Conservation (phyloP, 2,113 vertebrate genomes). For the Polypterus senegalus region DNA sequence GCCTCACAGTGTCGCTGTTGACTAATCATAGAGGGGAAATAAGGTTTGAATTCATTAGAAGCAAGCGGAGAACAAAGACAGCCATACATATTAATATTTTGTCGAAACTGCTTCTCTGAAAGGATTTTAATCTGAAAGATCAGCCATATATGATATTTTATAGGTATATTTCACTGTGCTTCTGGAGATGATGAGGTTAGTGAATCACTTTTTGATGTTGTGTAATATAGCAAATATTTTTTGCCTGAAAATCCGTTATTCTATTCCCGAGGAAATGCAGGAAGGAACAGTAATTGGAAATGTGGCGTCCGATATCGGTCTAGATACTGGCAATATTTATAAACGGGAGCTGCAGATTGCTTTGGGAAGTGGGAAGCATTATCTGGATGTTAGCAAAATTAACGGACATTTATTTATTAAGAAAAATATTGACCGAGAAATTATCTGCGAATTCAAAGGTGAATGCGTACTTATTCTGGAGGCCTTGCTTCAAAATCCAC, state of each 20-base stretch:
- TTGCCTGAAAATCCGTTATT: constrained; percentile 16
- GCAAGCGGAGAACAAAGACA: no score
- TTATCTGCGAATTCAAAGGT: neutral
- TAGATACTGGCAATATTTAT: constrained; percentile 18
- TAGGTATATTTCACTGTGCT: no score
- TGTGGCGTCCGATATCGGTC: constrained; percentile 21
- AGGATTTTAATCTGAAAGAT: no score
- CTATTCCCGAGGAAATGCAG: constrained; percentile 23
- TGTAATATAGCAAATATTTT: neutral
- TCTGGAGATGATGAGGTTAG: no score
- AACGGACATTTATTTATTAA: constrained; percentile 41
- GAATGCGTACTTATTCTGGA: constrained; percentile 20
- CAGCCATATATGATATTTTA: no score
- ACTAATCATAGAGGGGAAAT: neutral
- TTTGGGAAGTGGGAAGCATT: constrained; percentile 28
- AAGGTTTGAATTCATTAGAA: no score
- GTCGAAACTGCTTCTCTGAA: no score
- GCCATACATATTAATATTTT: no score
- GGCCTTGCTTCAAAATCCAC: constrained; percentile 43
- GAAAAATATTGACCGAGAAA: constrained; percentile 40
- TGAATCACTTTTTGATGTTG: no score
- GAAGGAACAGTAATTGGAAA: constrained; percentile 21
- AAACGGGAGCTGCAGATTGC: constrained; percentile 24
- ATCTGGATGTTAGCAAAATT: constrained; percentile 37
- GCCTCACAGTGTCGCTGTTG: constrained; percentile 14